phyloP scores from a whole-genome alignment of 2,888 invertebrate species.

The Eristalinus sepulchralis region DNA sequence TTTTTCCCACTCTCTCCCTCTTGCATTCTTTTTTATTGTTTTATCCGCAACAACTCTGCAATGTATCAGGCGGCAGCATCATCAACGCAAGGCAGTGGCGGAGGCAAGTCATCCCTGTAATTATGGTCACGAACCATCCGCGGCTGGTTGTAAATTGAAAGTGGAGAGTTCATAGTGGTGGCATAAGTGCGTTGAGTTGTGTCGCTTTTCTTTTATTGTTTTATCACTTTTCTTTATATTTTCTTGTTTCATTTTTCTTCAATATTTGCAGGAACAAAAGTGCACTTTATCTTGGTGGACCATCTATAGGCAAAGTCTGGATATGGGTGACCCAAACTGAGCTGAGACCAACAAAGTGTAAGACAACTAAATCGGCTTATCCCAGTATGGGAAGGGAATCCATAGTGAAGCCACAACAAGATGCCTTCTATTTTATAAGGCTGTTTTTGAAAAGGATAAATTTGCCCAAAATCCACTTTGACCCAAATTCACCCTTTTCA shows the following conservation, averaged over 20 bases:
- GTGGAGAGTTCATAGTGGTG: slow-evolving; percentile 9
- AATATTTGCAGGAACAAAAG: too few species aligned
- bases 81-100: neutral
- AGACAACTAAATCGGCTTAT: too few species aligned
- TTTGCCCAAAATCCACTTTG: too few species aligned
- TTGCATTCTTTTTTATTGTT: neutral
- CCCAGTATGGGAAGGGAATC: too few species aligned
- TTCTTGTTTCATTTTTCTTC: neutral
- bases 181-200: slow-evolving; percentile 23
- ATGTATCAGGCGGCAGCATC: neutral
- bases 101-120: slow-evolving; percentile 38
- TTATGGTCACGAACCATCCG: slow-evolving; percentile 39
- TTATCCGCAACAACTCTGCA: neutral
- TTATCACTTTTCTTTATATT: neutral
- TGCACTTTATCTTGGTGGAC: too few species aligned
- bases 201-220: slow-evolving; percentile 22
- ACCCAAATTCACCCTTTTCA: too few species aligned
- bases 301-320: too few species aligned
- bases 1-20: neutral
- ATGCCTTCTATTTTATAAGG: too few species aligned
- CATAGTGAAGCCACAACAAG: too few species aligned
- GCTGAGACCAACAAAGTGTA: too few species aligned
- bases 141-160: slow-evolving; percentile 51
- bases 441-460: too few species aligned
- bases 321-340: too few species aligned